Conservation (phyloP, 2,797 vertebrate genomes). For the Mus minutoides region DNA sequence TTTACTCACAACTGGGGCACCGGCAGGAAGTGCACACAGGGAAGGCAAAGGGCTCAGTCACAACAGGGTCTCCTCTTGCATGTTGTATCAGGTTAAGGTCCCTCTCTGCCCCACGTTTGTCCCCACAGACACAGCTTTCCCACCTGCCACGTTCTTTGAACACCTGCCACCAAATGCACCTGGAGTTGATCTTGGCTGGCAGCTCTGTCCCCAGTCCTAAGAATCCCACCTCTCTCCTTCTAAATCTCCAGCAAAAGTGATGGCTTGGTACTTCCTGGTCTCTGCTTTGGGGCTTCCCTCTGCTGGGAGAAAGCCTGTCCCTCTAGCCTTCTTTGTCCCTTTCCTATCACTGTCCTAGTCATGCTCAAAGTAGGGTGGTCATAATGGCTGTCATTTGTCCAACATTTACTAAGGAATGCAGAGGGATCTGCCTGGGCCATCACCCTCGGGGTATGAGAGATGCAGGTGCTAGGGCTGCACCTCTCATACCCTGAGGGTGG, state of each 20-base stretch:
- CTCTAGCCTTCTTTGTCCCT: background rate
- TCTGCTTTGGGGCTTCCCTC: background rate
- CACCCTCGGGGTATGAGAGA: accelerated
- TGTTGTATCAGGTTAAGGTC: slow-evolving; percentile 19
- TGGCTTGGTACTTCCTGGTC: background rate
- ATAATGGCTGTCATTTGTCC: accelerated
- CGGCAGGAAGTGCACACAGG: slow-evolving; percentile 65
- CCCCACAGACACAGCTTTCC: background rate
- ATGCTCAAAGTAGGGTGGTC: background rate
- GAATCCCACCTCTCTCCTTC: too few species aligned
- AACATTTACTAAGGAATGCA: background rate
- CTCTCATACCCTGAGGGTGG: too few species aligned
- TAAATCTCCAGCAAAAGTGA: background rate
- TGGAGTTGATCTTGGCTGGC: background rate
- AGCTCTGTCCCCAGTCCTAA: background rate
- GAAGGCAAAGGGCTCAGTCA: slow-evolving; percentile 59
- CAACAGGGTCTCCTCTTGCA: slow-evolving; percentile 40
- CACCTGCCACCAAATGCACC: accelerated
- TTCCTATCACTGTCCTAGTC: background rate
- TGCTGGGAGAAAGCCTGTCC: background rate
- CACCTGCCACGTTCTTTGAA: background rate
- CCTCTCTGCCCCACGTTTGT: background rate
- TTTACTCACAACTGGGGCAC: slow-evolving; percentile 69
- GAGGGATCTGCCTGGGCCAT: accelerated
- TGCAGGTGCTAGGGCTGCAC: accelerated